These are phyloP conservation scores for Ciconia stormi DNA, from an alignment of 2,113 vertebrate species.

Conservation along the genomic window DNA sequence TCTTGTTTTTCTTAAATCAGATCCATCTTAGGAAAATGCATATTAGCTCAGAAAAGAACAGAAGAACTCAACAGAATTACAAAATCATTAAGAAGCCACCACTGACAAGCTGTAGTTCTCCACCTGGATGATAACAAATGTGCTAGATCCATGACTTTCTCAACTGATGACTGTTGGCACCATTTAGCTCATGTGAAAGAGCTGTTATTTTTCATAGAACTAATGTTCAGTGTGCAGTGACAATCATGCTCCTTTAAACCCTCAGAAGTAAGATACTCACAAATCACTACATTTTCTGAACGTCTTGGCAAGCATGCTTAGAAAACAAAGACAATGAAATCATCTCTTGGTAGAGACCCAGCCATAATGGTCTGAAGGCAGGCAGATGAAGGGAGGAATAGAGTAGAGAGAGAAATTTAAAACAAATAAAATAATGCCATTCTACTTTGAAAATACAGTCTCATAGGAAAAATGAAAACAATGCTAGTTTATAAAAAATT, in stretches of 20 bases:
- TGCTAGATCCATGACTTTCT: not conserved
- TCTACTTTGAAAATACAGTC: not conserved
- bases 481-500: not conserved
- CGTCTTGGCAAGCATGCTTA: not conserved
- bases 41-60: not conserved
- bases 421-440: not conserved
- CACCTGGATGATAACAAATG: not conserved
- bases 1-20: slow-evolving; percentile 27
- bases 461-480: not conserved
- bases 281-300: not conserved
- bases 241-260: slow-evolving; percentile 11
- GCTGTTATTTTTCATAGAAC: not conserved
- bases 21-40: not conserved
- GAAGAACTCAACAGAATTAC: not conserved
- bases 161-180: not conserved
- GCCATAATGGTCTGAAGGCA: not conserved
- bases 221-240: not conserved
- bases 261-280: not conserved
- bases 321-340: not conserved
- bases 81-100: slow-evolving; percentile 32
- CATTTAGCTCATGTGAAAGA: not conserved
- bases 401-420: not conserved
- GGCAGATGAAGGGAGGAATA: not conserved
- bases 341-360: not conserved
- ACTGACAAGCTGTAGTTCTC: not conserved